Conservation (phyloP, 2,797 vertebrate genomes). For the Macrochelys suwanniensis region DNA sequence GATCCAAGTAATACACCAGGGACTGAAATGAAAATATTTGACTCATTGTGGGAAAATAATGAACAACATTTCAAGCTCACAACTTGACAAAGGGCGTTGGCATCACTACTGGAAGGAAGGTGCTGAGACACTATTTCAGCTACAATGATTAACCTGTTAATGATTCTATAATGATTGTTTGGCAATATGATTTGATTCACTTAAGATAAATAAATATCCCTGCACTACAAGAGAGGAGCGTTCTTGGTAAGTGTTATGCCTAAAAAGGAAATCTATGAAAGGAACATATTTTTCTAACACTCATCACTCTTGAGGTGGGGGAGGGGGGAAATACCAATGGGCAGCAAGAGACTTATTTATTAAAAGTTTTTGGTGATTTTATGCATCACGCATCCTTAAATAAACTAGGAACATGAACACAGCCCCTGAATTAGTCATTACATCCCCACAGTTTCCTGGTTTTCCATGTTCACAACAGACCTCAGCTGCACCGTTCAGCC, state of each 20-base stretch:
- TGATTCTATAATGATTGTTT: slow-evolving; percentile 24
- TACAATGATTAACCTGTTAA: slow-evolving; percentile 65
- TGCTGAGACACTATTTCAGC: slow-evolving; percentile 87
- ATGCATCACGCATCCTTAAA: not conserved
- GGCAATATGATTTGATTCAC: slow-evolving; percentile 32
- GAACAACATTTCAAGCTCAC: slow-evolving; percentile 87
- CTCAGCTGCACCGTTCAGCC: not conserved
- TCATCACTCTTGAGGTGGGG: slow-evolving; percentile 29
- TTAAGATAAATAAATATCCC: slow-evolving; percentile 29
- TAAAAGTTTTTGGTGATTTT: slow-evolving; percentile 9
- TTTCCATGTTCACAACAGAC: not conserved
- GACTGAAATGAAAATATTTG: slow-evolving; percentile 90
- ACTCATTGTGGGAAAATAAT: slow-evolving; percentile 90
- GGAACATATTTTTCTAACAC: not conserved
- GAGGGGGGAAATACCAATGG: not conserved
- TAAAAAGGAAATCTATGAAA: slow-evolving; percentile 60
- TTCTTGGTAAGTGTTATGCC: slow-evolving; percentile 36
- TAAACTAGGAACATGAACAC: not conserved
- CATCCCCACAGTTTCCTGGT: not conserved
- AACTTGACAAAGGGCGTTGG: slow-evolving; percentile 90
- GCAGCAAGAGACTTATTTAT: not conserved
- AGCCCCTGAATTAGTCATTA: not conserved
- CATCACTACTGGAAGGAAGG: slow-evolving; percentile 86
- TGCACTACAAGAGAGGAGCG: not conserved
- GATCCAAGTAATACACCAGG: slow-evolving; percentile 83